phyloP scores from a whole-genome alignment of 2,113 vertebrate species.

The Scatophagus argus region DNA sequence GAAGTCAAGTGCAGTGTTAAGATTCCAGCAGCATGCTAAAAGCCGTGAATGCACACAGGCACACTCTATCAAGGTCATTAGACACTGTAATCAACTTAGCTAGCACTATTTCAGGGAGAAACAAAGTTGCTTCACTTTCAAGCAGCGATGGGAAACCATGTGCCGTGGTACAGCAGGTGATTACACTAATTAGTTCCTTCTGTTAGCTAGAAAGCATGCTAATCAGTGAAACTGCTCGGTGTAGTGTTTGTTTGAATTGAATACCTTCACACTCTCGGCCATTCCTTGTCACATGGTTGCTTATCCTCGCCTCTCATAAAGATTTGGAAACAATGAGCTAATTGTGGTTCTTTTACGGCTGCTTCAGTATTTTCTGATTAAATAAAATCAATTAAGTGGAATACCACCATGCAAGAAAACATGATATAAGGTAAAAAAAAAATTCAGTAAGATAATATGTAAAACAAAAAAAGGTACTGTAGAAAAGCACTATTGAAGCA shows the following conservation, averaged over 20 bases:
- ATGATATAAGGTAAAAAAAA: too few species aligned
- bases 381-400: background rate
- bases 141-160: conserved; percentile 52
- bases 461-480: background rate
- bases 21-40: conserved; percentile 73
- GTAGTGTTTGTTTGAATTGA: conserved; percentile 48
- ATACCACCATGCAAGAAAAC: background rate
- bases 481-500: background rate
- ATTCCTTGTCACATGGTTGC: conserved; percentile 61
- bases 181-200: conserved; percentile 76
- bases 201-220: conserved; percentile 73
- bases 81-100: conserved; percentile 69
- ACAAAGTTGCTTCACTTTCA: conserved; percentile 64
- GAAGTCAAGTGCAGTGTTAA: conserved; percentile 73
- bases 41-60: conserved; percentile 58
- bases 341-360: conserved; percentile 1
- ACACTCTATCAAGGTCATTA: conserved; percentile 76
- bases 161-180: conserved; percentile 66
- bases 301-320: conserved; percentile 44
- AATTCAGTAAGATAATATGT: background rate
- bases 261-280: conserved; percentile 56
- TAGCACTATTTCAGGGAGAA: conserved; percentile 57
- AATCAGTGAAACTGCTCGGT: conserved; percentile 68
- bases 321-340: conserved; percentile 20
- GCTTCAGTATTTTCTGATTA: conserved; percentile 18